Percentiles rank a stretch among this genome's conserved stretches.
These are phyloP conservation scores for Pomatostomus ruficeps DNA, from an alignment of 2,113 vertebrate genomes.

Conservation along the genomic window DNA sequence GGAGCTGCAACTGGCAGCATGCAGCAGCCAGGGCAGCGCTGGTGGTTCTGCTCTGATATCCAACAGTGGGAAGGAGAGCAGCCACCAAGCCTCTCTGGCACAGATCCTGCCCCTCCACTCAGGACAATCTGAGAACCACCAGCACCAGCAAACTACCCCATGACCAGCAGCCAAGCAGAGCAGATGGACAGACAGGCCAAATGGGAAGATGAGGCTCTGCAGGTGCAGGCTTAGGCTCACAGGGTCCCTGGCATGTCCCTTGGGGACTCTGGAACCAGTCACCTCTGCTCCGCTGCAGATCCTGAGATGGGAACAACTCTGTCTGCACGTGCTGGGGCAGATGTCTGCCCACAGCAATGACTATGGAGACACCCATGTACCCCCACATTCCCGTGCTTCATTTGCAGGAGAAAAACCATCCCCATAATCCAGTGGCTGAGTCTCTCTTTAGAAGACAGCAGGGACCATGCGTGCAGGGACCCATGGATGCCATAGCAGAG, in stretches of 20 bases:
- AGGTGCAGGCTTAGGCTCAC: background rate
- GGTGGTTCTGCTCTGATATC: background rate
- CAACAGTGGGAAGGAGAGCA: background rate
- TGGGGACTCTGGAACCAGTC: background rate
- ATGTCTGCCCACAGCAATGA: background rate
- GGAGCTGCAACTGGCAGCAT: background rate
- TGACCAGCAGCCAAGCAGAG: background rate
- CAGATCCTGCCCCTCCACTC: background rate
- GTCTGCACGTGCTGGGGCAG: background rate
- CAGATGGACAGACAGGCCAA: background rate
- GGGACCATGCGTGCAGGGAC: background rate
- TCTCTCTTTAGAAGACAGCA: background rate
- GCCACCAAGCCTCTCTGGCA: rapidly evolving
- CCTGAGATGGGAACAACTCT: background rate
- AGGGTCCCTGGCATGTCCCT: rapidly evolving
- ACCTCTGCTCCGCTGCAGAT: background rate
- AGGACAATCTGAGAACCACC: background rate
- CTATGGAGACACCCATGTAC: rapidly evolving
- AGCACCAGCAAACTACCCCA: background rate
- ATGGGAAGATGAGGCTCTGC: background rate
- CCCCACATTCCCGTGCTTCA: rapidly evolving
- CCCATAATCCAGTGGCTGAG: background rate
- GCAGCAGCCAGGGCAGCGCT: background rate
- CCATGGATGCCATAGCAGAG: background rate
- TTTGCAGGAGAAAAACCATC: background rate